phyloP scores from a whole-genome alignment of 1,140 invertebrate genomes.

The Lamellibrachia luymesi region DNA sequence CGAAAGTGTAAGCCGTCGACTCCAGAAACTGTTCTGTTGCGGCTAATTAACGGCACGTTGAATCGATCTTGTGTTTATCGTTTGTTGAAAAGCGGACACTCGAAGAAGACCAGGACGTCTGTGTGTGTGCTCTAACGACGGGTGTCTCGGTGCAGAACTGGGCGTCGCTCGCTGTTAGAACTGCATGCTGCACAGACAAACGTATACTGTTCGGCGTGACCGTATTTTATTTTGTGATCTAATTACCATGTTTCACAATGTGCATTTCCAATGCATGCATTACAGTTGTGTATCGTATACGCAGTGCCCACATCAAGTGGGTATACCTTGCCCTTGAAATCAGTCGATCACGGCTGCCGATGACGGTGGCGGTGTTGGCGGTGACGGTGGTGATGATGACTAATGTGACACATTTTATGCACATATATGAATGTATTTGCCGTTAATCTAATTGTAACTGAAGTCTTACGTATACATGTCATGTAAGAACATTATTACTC shows the following conservation, averaged over 20 bases:
- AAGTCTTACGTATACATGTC: neutral
- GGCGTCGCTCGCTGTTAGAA: neutral
- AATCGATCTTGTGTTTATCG: neutral
- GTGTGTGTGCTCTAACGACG: neutral
- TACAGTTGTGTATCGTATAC: too few relatives aligned
- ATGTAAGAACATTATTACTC: neutral
- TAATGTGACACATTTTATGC: too few relatives aligned
- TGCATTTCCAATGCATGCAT: too few relatives aligned
- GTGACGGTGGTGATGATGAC: too few relatives aligned
- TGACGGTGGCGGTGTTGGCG: too few relatives aligned
- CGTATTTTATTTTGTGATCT: neutral
- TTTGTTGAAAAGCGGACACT: neutral
- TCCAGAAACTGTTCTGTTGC: neutral
- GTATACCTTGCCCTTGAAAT: too few relatives aligned
- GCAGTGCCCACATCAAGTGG: too few relatives aligned
- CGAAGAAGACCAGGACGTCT: neutral
- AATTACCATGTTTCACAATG: too few relatives aligned
- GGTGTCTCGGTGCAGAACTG: neutral
- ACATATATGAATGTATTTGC: too few relatives aligned
- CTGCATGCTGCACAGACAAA: neutral
- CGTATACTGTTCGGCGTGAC: neutral
- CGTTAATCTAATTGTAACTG: too few relatives aligned
- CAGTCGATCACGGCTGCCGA: too few relatives aligned
- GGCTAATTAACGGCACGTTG: neutral
- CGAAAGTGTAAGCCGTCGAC: neutral